Conservation (phyloP, 2,113 vertebrate species). For the Mobula hypostoma region DNA sequence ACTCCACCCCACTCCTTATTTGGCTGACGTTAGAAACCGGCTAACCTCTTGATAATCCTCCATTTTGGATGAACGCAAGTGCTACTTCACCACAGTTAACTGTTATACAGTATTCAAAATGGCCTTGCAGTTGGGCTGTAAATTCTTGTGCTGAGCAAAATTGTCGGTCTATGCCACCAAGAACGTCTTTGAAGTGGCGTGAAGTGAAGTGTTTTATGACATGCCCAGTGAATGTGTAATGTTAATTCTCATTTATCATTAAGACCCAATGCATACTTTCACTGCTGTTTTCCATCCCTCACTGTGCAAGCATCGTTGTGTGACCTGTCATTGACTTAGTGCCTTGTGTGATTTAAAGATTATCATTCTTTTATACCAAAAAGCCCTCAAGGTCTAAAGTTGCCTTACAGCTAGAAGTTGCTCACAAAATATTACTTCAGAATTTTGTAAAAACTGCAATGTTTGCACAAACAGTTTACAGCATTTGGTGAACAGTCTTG, state of each 20-base stretch:
- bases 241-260: neutral
- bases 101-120: neutral
- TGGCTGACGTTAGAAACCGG: neutral
- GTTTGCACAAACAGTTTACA: neutral
- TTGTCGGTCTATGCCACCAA: no score
- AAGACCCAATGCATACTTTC: neutral
- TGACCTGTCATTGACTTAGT: neutral
- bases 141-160: neutral
- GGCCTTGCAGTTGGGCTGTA: neutral
- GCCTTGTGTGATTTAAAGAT: slow-evolving; percentile 1
- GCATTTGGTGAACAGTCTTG: neutral
- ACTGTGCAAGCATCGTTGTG: no score
- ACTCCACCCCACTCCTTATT: neutral
- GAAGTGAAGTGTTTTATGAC: neutral
- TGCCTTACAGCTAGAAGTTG: neutral
- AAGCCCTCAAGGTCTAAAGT: neutral
- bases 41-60: neutral
- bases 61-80: neutral
- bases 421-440: neutral
- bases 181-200: no score
- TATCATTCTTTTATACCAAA: neutral
- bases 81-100: neutral
- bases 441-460: neutral
- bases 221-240: neutral
- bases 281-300: neutral